Conservation (phyloP, 2,797 vertebrate species). For the Poecile montanus region DNA sequence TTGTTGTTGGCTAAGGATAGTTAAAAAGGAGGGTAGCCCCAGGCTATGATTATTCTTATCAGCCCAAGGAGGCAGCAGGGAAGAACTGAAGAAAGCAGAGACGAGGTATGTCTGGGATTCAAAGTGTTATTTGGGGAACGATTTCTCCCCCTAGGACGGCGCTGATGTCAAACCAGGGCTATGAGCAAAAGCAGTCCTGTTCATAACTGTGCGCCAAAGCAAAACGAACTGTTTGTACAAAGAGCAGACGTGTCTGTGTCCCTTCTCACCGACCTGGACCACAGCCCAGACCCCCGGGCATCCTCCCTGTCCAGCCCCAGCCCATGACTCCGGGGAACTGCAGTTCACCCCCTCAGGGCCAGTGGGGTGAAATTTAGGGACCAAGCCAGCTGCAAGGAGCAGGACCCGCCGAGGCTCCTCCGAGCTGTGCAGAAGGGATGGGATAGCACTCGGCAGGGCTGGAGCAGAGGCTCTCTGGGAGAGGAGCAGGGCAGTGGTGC, state of each 20-base stretch:
- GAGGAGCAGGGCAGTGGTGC: background rate
- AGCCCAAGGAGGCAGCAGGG: background rate
- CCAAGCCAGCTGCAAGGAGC: background rate
- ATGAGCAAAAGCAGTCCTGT: background rate
- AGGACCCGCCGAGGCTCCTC: rapidly evolving
- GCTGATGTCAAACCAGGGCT: background rate
- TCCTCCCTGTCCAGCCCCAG: background rate
- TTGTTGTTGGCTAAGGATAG: background rate
- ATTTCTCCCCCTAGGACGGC: rapidly evolving
- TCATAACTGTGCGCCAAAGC: background rate
- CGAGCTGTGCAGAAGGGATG: background rate
- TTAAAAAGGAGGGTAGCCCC: background rate
- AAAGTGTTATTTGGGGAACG: background rate
- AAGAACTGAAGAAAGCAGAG: background rate
- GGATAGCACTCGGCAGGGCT: rapidly evolving
- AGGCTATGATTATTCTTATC: background rate
- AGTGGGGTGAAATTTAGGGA: background rate
- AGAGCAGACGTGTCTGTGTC: rapidly evolving
- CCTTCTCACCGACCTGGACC: background rate
- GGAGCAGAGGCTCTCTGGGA: background rate
- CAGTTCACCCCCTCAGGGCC: rapidly evolving
- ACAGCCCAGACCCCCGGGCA: rapidly evolving
- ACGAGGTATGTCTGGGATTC: background rate
- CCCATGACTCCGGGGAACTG: background rate
- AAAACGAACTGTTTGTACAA: rapidly evolving